Conservation (phyloP, 2,888 invertebrate species). For the Xestia xanthographa region DNA sequence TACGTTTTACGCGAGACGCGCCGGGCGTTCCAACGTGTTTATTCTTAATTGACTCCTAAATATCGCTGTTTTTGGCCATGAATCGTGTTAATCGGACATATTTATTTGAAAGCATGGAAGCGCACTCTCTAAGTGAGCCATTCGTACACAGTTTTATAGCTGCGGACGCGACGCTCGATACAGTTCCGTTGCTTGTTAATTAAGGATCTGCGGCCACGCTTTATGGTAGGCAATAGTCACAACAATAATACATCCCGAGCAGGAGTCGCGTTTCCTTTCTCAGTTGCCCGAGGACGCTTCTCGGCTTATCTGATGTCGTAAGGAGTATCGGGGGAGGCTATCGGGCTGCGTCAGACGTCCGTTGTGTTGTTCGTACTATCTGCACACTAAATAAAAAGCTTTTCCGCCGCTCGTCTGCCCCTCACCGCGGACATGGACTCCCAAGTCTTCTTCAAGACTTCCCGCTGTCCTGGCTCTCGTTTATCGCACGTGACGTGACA, state of each 20-base stretch:
- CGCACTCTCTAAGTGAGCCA: constrained; percentile 76
- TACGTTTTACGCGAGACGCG: constrained; percentile 84
- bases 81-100: constrained; percentile 85
- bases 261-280: constrained; percentile 80
- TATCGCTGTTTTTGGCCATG: constrained; percentile 86
- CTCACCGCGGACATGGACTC: constrained; percentile 66
- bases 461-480: constrained; percentile 73
- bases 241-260: constrained; percentile 83
- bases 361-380: constrained; percentile 78
- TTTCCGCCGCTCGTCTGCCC: constrained; percentile 72
- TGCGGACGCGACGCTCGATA: constrained; percentile 68
- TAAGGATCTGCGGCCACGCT: constrained; percentile 80
- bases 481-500: constrained; percentile 85
- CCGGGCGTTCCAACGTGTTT: constrained; percentile 83
- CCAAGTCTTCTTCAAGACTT: constrained; percentile 76
- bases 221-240: constrained; percentile 83
- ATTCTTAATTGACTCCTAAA: constrained; percentile 88
- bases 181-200: constrained; percentile 84
- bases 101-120: constrained; percentile 82
- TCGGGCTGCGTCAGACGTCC: constrained; percentile 79
- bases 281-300: constrained; percentile 74
- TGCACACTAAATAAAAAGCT: constrained; percentile 80
- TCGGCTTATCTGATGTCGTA: constrained; percentile 85
- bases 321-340: constrained; percentile 78
- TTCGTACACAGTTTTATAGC: constrained; percentile 71